Evolutionary conservation across 2,797 vertebrate genomes (phyloP).

Genomic region (Fistularia commersonii): DNA sequence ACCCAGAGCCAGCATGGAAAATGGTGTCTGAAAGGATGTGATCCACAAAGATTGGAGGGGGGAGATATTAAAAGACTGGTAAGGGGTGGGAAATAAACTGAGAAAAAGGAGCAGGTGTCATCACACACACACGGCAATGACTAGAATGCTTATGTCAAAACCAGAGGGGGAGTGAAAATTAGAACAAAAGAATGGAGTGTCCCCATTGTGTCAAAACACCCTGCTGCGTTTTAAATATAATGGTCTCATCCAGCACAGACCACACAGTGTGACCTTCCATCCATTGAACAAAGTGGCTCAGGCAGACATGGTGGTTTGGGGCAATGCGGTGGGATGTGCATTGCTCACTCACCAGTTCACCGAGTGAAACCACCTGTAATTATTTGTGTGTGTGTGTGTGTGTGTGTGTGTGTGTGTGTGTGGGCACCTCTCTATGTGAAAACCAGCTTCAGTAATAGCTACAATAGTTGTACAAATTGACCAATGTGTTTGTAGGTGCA

Average conservation of each 20-base stretch:
- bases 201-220: constrained; percentile 41
- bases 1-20: constrained; percentile 51
- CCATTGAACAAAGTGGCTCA: constrained; percentile 50
- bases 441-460: too few relatives aligned
- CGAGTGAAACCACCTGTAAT: constrained; percentile 45
- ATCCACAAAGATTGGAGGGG: constrained; percentile 46
- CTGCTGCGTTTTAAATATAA: constrained; percentile 50
- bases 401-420: background rate
- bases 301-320: constrained; percentile 40
- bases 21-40: constrained; percentile 57
- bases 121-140: constrained; percentile 38
- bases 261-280: constrained; percentile 48
- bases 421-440: background rate
- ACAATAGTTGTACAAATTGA: too few relatives aligned
- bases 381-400: constrained; percentile 26
- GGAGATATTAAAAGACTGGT: constrained; percentile 33
- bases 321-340: constrained; percentile 35
- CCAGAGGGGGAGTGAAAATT: constrained; percentile 32
- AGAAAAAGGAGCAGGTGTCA: constrained; percentile 17
- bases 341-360: constrained; percentile 24
- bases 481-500: too few relatives aligned
- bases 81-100: constrained; percentile 8
- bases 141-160: constrained; percentile 30
- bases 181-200: constrained; percentile 29
- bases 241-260: constrained; percentile 30